phyloP scores from a whole-genome alignment of 2,888 invertebrate species.

The Cacoxenus indagator region DNA sequence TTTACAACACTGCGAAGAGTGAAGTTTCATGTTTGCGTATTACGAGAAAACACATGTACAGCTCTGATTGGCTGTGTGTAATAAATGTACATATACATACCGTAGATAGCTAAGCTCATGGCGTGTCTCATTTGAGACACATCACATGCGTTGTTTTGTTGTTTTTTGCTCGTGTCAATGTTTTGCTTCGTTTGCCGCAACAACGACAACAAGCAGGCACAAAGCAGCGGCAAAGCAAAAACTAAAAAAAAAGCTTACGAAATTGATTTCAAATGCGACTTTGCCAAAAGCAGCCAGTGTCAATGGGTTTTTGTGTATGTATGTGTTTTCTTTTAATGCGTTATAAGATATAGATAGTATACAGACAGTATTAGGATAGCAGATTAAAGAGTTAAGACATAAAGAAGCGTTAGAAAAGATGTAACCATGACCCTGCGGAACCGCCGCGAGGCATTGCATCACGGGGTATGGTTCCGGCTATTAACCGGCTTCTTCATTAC shows the following conservation, averaged over 20 bases:
- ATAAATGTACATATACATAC: constrained; percentile 3
- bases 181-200: background rate
- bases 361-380: too few relatives aligned
- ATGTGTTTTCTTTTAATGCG: too few relatives aligned
- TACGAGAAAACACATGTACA: background rate
- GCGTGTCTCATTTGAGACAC: constrained; percentile 37
- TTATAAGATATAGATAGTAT: too few relatives aligned
- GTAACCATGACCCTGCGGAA: too few relatives aligned
- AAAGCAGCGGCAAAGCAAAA: background rate
- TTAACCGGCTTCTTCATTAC: too few relatives aligned
- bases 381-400: too few relatives aligned
- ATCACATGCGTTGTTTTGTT: background rate
- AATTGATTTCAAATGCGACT: constrained; percentile 57
- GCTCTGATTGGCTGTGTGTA: background rate
- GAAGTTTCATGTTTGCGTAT: background rate
- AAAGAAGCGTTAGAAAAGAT: too few relatives aligned
- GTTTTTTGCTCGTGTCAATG: background rate
- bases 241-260: constrained; percentile 28
- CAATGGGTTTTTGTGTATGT: constrained; percentile 43
- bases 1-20: background rate
- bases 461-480: too few relatives aligned
- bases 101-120: background rate
- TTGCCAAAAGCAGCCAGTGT: constrained; percentile 42
- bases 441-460: too few relatives aligned
- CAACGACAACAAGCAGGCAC: background rate